phyloP scores from a whole-genome alignment of 2,888 invertebrate species.

The Synanthedon vespiformis region DNA sequence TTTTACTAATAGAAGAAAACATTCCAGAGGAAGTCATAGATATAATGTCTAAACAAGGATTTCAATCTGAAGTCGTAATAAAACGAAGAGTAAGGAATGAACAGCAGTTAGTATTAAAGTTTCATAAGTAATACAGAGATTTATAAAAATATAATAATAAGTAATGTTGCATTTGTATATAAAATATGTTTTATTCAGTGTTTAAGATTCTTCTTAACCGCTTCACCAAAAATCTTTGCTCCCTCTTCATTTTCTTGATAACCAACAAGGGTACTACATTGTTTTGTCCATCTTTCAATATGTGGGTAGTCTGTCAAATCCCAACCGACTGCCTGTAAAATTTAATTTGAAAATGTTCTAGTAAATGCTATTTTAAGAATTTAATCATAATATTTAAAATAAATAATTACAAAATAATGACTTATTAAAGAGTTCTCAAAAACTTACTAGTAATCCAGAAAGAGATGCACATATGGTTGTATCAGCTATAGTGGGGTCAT shows the following conservation, averaged over 20 bases:
- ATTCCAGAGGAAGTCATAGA: slow-evolving; percentile 78
- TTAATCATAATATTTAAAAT: too few relatives aligned
- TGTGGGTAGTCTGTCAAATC: slow-evolving; percentile 68
- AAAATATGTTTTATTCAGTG: slow-evolving; percentile 4
- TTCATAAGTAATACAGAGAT: slow-evolving; percentile 30
- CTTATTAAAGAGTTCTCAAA: slow-evolving; percentile 1
- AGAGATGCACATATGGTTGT: slow-evolving; percentile 70
- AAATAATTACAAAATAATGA: neutral
- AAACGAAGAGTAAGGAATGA: slow-evolving; percentile 88
- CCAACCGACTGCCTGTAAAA: slow-evolving; percentile 68
- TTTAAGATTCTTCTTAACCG: slow-evolving; percentile 64
- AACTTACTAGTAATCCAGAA: slow-evolving; percentile 66
- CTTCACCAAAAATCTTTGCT: slow-evolving; percentile 68
- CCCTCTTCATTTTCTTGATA: slow-evolving; percentile 72
- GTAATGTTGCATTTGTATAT: slow-evolving; percentile 2
- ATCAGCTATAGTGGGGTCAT: slow-evolving; percentile 74
- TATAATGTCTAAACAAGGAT: slow-evolving; percentile 69
- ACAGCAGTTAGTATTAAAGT: slow-evolving; percentile 83
- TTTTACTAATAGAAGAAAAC: slow-evolving; percentile 91
- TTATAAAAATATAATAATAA: slow-evolving; percentile 5
- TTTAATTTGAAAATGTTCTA: too few relatives aligned
- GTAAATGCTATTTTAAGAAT: too few relatives aligned
- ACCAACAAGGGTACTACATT: slow-evolving; percentile 69
- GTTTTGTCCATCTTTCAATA: slow-evolving; percentile 70
- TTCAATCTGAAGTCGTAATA: slow-evolving; percentile 72